Evolutionary conservation across 1,140 invertebrate species (phyloP).

Genomic region (Papilio polytes): DNA sequence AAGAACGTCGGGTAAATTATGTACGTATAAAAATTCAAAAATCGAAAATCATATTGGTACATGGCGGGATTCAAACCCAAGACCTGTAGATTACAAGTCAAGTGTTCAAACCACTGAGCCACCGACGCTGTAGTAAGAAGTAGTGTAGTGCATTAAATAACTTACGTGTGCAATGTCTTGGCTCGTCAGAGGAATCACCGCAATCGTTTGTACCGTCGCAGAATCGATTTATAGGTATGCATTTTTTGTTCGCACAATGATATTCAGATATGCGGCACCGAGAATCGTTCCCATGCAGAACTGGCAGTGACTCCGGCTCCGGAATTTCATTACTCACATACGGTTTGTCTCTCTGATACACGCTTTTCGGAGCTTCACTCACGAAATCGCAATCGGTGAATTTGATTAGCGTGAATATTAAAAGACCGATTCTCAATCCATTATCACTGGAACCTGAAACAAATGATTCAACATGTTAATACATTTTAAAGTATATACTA

Average conservation of each 20-base stretch:
- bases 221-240: slow-evolving; percentile 91
- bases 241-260: slow-evolving; percentile 90
- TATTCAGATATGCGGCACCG: slow-evolving; percentile 91
- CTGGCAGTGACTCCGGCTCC: slow-evolving; percentile 71
- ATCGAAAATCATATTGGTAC: too few relatives aligned
- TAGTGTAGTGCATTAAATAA: slow-evolving; percentile 54
- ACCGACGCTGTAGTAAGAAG: too few relatives aligned
- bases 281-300: slow-evolving; percentile 73
- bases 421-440: slow-evolving; percentile 52
- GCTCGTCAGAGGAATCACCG: slow-evolving; percentile 93
- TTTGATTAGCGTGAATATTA: slow-evolving; percentile 56
- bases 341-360: slow-evolving; percentile 60
- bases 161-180: slow-evolving; percentile 94
- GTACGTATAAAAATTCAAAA: too few relatives aligned
- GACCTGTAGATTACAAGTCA: too few relatives aligned
- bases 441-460: slow-evolving; percentile 49
- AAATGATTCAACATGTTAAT: slow-evolving; percentile 1
- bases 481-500: neutral
- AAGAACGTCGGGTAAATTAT: too few relatives aligned
- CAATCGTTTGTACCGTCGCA: slow-evolving; percentile 94
- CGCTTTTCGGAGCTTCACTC: slow-evolving; percentile 57
- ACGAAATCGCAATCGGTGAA: slow-evolving; percentile 69
- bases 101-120: too few relatives aligned
- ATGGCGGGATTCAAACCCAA: too few relatives aligned
- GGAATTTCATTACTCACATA: slow-evolving; percentile 56